Conservation (phyloP, 2,888 invertebrate species). For the Oxytorus armatus region DNA sequence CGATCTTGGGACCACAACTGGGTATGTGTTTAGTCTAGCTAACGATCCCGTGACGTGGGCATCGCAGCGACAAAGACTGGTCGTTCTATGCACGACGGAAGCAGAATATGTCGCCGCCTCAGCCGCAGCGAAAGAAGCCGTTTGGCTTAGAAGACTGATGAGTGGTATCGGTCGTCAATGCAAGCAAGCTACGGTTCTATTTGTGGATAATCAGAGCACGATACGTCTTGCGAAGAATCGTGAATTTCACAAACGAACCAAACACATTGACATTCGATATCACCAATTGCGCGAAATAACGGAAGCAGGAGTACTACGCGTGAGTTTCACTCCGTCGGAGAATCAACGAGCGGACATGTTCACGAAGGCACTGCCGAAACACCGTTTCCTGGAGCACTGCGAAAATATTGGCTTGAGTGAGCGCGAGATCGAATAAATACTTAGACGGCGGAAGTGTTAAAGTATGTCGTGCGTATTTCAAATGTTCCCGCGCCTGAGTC, state of each 20-base stretch:
- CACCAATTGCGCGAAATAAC: constrained; percentile 16
- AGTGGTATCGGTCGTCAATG: background rate
- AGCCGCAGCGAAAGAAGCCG: constrained; percentile 1
- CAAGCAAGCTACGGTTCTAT: background rate
- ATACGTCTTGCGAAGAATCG: constrained; percentile 18
- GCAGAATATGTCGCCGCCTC: constrained; percentile 32
- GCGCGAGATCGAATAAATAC: background rate
- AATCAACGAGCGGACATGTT: constrained; percentile 29
- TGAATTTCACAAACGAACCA: constrained; percentile 29
- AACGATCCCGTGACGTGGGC: constrained; percentile 67
- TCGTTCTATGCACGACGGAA: constrained; percentile 47
- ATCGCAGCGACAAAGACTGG: constrained; percentile 65
- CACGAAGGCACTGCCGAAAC: constrained; percentile 34
- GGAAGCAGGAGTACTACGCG: background rate
- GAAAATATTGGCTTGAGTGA: constrained; percentile 3
- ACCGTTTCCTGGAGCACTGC: constrained; percentile 3
- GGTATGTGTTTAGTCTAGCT: constrained; percentile 64
- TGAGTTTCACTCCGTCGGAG: background rate
- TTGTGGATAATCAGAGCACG: constrained; percentile 42
- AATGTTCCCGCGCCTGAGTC: too few species aligned
- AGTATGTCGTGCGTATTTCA: too few species aligned
- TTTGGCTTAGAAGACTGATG: constrained; percentile 28
- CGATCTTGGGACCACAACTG: constrained; percentile 67
- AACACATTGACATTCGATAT: constrained; percentile 26
- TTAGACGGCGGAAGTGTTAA: too few species aligned